Evolutionary conservation across 2,888 invertebrate genomes (phyloP).

Genomic region (Calliphora vomitoria): DNA sequence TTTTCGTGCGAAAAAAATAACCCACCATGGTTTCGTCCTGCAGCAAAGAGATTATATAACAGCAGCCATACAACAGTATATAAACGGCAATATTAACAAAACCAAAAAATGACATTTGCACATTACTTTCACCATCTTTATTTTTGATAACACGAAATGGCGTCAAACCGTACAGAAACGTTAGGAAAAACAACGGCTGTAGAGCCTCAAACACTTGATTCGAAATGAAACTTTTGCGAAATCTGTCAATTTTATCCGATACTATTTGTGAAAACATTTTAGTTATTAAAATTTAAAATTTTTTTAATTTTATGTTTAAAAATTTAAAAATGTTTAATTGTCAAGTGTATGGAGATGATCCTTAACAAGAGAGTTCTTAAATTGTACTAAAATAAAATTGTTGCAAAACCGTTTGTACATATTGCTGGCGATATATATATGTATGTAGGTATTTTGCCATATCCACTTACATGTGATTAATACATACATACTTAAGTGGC

Average conservation of each 20-base stretch:
- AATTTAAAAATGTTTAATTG: background rate
- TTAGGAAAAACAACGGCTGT: constrained; percentile 80
- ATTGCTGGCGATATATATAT: background rate
- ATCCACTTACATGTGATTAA: constrained; percentile 25
- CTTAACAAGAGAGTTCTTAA: constrained; percentile 39
- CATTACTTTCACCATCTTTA: constrained; percentile 78
- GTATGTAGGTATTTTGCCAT: background rate
- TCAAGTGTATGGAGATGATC: background rate
- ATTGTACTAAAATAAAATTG: constrained; percentile 50
- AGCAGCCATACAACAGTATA: constrained; percentile 74
- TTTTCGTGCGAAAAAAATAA: constrained; percentile 82
- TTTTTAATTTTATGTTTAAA: background rate
- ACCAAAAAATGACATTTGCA: constrained; percentile 78
- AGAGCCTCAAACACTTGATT: constrained; percentile 82
- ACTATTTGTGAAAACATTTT: constrained; percentile 73
- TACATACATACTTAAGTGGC: background rate
- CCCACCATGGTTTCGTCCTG: constrained; percentile 82
- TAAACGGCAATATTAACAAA: constrained; percentile 75
- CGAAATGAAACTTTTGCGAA: constrained; percentile 81
- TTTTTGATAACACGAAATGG: constrained; percentile 81
- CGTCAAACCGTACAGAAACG: constrained; percentile 82
- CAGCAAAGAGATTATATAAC: constrained; percentile 78
- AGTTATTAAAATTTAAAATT: background rate
- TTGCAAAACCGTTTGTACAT: constrained; percentile 4
- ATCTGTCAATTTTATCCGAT: constrained; percentile 75